Base-by-base conservation (phyloP, 2,797 vertebrate species). In the Hipposideros larvatus region DNA sequence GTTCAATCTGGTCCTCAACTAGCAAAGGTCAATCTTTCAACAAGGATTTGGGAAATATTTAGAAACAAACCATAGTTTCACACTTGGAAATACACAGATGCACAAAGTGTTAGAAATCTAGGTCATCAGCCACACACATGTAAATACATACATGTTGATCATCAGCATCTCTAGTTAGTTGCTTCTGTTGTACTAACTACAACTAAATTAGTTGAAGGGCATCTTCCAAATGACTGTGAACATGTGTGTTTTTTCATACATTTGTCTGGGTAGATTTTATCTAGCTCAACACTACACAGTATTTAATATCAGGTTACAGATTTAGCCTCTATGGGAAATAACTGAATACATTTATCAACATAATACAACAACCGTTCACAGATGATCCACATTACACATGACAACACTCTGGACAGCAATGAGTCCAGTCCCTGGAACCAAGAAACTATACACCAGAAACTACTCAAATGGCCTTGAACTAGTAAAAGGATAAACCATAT, bases 221-320 rank as follows among this genome's bases (percentile, higher is more conserved):
- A 88, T 31, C 31, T 89, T 92, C 55, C 68, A 84, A 82, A 96
- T 57, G 22, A 59, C 11, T 51, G 14, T 59, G 18, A 88, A 86
- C 5, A 22, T 73, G 4, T 65, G 41, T 86, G 31, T 53, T 55
- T 82, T 34, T 43, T 46, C 57, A 34, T 55, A 48, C 11, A 61
- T 78, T 71, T 75, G n/a, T 4, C 61, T 86, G 43, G 28, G 15
- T 74, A 87, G 19, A 13, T 41, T 74, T 77, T 77, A 61, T 26
- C 37, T 70, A 57, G 31, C 21, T 83, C 8, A 65, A 61, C 3
- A 43, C 13, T 31, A 77, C 7, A 70, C 3, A 55, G 21, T 74
- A 83, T 92, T 94, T 83, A 93, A 87, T 24, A 73, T 34, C 74
- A 57, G 34, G 79, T 66, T 83, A 75, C 75, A 88, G 46, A 95